These are phyloP conservation scores for Spodoptera frugiperda DNA, from an alignment of 1,140 invertebrate species.

Conservation along the genomic window DNA sequence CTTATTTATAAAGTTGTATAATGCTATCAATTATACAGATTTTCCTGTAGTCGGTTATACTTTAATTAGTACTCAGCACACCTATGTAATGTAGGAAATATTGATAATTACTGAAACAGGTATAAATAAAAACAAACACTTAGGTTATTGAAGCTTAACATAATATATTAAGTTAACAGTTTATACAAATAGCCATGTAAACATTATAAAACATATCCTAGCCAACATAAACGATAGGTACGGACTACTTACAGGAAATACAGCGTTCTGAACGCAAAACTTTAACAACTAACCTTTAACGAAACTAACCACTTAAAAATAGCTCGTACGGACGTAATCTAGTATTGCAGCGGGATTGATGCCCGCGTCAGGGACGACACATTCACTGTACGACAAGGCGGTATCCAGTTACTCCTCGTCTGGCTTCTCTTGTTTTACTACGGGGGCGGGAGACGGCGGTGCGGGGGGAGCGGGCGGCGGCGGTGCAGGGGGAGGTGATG, in stretches of 20 bases:
- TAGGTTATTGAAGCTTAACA: constrained; percentile 71
- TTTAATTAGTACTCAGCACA: too few species aligned
- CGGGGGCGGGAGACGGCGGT: constrained; percentile 50
- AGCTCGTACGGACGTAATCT: constrained; percentile 81
- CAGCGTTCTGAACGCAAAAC: constrained; percentile 82
- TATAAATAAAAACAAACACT: not conserved
- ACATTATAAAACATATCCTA: constrained; percentile 82
- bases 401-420: constrained; percentile 69
- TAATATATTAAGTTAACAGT: constrained; percentile 82
- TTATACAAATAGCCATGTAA: constrained; percentile 82
- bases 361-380: constrained; percentile 79
- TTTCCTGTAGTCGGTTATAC: not conserved
- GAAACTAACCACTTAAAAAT: constrained; percentile 66
- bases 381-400: constrained; percentile 53
- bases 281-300: constrained; percentile 77
- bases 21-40: not conserved
- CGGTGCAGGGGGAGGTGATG: constrained; percentile 67
- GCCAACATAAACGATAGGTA: constrained; percentile 73
- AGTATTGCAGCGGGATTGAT: constrained; percentile 80
- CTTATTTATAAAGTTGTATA: constrained; percentile 2
- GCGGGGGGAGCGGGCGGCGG: constrained; percentile 54
- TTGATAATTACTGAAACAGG: not conserved
- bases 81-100: too few species aligned
- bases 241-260: constrained; percentile 63
- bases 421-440: constrained; percentile 79